phyloP scores from a whole-genome alignment of 2,797 vertebrate species.

The Distichodus sexfasciatus region DNA sequence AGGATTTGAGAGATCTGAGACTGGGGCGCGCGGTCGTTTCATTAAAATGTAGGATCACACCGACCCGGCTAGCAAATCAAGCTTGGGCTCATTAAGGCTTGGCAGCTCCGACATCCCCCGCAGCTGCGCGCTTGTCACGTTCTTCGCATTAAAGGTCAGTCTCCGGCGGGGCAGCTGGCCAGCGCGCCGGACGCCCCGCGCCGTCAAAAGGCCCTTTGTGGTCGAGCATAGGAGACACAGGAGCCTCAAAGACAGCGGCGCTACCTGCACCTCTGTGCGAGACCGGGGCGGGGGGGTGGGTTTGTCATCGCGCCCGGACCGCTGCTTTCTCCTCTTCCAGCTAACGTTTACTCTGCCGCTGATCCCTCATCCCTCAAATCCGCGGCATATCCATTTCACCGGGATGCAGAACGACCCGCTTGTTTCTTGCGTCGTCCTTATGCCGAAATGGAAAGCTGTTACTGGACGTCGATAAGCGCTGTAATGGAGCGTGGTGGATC shows the following conservation, averaged over 20 bases:
- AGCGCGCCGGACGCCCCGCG: constrained; percentile 1
- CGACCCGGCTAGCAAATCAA: constrained; percentile 43
- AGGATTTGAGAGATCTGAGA: constrained; percentile 6
- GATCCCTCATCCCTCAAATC: not conserved
- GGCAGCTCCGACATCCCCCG: constrained; percentile 44
- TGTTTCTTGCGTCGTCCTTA: constrained; percentile 7
- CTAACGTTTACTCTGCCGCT: constrained; percentile 26
- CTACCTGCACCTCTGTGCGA: constrained; percentile 38
- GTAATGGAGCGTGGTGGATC: too few relatives aligned
- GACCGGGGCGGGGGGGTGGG: constrained; percentile 26
- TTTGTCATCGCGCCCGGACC: constrained; percentile 31
- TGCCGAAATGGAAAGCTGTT: too few relatives aligned
- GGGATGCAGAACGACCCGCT: too few relatives aligned
- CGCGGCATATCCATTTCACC: constrained; percentile 2
- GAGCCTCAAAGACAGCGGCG: constrained; percentile 30
- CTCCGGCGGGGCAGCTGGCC: constrained; percentile 44
- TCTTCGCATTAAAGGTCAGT: constrained; percentile 44
- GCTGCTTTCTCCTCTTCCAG: constrained; percentile 4
- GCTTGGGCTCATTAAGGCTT: constrained; percentile 46
- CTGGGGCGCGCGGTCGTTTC: constrained; percentile 13
- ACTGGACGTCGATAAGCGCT: too few relatives aligned
- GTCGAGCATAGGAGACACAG: constrained; percentile 22
- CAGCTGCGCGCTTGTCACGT: constrained; percentile 49
- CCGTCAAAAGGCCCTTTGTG: constrained; percentile 48
- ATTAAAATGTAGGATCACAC: constrained; percentile 18